Conservation (phyloP, 37 sponge, comb jelly and placozoan genomes). For the Beroe ovata region DNA sequence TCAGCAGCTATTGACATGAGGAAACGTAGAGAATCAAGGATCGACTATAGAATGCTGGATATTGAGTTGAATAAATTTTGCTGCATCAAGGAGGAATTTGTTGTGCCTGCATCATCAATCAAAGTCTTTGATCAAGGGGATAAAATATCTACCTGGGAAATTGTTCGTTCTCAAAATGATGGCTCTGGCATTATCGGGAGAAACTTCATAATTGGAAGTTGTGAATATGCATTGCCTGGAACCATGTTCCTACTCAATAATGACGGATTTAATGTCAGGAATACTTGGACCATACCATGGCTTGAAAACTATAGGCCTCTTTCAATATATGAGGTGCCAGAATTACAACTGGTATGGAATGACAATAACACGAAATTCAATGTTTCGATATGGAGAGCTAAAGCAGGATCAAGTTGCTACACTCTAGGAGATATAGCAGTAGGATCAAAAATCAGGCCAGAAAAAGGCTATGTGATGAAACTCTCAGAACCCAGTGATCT, state of each 20-base stretch:
- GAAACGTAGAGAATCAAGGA: neutral
- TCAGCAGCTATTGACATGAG: too few species aligned
- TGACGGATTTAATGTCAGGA: neutral
- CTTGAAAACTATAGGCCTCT: neutral
- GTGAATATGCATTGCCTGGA: neutral
- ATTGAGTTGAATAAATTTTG: neutral
- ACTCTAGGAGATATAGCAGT: slow-evolving; percentile 1
- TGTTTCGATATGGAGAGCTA: neutral
- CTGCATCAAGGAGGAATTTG: neutral
- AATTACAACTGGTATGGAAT: neutral
- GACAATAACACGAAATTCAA: neutral
- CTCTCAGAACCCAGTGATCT: neutral
- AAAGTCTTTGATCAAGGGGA: neutral
- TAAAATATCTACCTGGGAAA: neutral
- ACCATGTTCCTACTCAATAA: neutral
- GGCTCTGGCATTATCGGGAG: neutral
- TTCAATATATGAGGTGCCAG: neutral
- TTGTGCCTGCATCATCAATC: neutral
- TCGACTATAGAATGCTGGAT: neutral
- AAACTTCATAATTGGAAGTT: neutral
- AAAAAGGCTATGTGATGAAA: neutral
- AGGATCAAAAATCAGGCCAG: neutral
- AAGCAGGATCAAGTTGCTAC: neutral
- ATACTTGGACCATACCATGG: neutral
- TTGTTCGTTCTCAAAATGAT: neutral